phyloP scores from a whole-genome alignment of 1,140 invertebrate species.

The Helicoverpa zea region DNA sequence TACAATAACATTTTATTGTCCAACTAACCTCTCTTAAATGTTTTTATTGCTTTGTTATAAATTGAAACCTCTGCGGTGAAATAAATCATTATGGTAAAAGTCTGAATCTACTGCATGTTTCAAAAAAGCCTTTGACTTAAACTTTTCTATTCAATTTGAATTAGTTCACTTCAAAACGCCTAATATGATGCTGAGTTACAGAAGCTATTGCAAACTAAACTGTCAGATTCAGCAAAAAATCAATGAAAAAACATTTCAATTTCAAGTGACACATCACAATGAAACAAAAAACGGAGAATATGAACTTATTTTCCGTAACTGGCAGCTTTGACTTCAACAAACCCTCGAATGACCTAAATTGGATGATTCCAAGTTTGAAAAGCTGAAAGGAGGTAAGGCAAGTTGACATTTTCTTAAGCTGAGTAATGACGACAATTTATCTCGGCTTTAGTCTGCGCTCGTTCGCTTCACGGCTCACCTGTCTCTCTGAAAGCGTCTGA shows the following conservation, averaged over 20 bases:
- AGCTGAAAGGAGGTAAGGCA: constrained; percentile 36
- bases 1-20: too few relatives aligned
- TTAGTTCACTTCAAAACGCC: too few relatives aligned
- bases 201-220: too few relatives aligned
- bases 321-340: constrained; percentile 30
- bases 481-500: constrained; percentile 39
- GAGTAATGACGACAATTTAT: constrained; percentile 46
- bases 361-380: constrained; percentile 36
- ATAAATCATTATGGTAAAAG: constrained; percentile 2
- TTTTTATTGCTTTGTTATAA: background rate
- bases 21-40: background rate
- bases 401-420: constrained; percentile 44
- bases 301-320: constrained; percentile 30
- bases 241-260: background rate
- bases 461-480: constrained; percentile 46
- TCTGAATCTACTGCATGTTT: background rate
- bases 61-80: background rate
- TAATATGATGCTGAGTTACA: too few relatives aligned
- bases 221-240: too few relatives aligned
- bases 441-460: constrained; percentile 25
- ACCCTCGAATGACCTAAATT: constrained; percentile 43
- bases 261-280: background rate
- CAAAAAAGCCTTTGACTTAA: background rate
- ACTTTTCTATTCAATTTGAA: too few relatives aligned
- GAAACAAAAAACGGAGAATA: background rate